phyloP scores from a whole-genome alignment of 2,888 invertebrate species.

The Epiblema foenella region DNA sequence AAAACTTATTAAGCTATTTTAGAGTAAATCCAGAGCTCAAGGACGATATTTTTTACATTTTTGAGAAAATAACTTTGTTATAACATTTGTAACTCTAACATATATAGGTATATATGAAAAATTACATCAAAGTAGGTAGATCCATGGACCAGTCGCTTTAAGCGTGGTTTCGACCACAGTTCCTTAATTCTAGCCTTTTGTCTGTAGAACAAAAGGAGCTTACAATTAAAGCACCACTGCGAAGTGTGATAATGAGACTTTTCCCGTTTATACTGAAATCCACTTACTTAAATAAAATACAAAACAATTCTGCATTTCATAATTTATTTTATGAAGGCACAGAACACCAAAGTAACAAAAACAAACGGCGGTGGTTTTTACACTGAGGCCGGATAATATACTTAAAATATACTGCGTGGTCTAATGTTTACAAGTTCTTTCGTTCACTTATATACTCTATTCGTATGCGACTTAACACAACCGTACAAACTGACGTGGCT shows the following conservation, averaged over 20 bases:
- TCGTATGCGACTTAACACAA: no score
- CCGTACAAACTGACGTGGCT: no score
- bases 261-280: conserved; percentile 51
- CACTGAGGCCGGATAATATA: neutral
- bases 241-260: conserved; percentile 57
- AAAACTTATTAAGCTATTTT: no score
- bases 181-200: conserved; percentile 54
- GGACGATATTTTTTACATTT: no score
- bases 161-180: conserved; percentile 38
- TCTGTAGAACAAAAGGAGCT: conserved; percentile 54
- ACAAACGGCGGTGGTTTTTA: neutral
- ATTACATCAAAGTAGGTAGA: neutral
- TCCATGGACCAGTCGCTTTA: conserved; percentile 19
- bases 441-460: no score
- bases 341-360: neutral
- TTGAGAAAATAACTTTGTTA: no score
- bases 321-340: neutral
- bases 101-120: no score
- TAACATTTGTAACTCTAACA: no score
- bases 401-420: neutral
- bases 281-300: conserved; percentile 43
- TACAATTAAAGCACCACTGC: conserved; percentile 57
- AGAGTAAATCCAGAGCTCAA: no score
- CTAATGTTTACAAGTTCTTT: no score
- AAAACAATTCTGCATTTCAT: conserved; percentile 2